phyloP scores from a whole-genome alignment of 2,113 vertebrate genomes.

The Chrysemys picta region DNA sequence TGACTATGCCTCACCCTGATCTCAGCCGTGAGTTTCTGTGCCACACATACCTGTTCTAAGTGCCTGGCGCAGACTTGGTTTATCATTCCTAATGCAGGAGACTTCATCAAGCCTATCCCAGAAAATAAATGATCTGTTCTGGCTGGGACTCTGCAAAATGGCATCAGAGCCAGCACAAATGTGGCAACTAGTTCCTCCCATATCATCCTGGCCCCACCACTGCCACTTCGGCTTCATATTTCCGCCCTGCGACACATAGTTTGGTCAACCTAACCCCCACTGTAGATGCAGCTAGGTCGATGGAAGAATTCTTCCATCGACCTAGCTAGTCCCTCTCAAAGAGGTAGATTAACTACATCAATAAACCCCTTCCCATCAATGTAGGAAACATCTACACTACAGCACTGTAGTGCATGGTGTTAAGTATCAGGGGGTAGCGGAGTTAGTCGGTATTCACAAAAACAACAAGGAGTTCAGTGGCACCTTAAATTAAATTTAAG shows the following conservation, averaged over 20 bases:
- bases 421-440: too few relatives aligned
- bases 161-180: too few relatives aligned
- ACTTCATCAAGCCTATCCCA: not conserved
- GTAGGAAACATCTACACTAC: not conserved
- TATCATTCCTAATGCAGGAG: not conserved
- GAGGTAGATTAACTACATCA: not conserved
- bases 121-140: not conserved
- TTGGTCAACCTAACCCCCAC: not conserved
- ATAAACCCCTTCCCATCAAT: not conserved
- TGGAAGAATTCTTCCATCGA: not conserved
- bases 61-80: not conserved
- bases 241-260: not conserved
- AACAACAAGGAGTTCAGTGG: too few relatives aligned
- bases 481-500: too few relatives aligned
- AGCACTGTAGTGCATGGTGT: not conserved
- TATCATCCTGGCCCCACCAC: not conserved
- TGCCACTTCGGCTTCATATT: not conserved
- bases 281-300: not conserved
- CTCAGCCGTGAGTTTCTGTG: not conserved
- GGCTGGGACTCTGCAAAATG: not conserved
- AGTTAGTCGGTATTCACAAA: too few relatives aligned
- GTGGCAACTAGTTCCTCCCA: not conserved
- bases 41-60: not conserved
- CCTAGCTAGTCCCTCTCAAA: not conserved
- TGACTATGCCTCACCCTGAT: fast-evolving